These are phyloP conservation scores for Colostygia pectinataria DNA, from an alignment of 2,888 invertebrate species.

Conservation along the genomic window DNA sequence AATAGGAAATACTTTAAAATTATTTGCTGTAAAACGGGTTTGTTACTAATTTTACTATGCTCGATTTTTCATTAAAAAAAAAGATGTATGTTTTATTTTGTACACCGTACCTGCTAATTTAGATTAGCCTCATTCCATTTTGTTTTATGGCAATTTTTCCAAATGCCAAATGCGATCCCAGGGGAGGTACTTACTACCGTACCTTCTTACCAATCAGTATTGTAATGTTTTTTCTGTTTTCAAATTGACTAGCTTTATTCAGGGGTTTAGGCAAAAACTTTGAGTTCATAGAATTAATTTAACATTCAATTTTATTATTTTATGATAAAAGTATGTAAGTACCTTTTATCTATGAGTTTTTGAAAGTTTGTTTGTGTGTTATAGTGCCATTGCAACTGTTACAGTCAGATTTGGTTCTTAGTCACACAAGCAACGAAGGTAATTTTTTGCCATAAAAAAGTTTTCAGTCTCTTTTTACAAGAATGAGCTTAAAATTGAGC, in stretches of 20 bases:
- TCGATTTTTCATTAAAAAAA: no score
- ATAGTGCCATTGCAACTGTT: no score
- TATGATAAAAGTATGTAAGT: no score
- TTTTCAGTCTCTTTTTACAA: no score
- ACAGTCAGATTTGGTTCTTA: no score
- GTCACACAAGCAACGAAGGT: no score
- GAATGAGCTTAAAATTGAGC: no score
- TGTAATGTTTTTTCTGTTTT: constrained; percentile 8
- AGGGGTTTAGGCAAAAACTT: background rate
- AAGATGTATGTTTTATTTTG: constrained; percentile 29
- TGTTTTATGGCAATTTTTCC: constrained; percentile 60
- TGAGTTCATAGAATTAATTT: background rate
- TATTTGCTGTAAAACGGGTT: no score
- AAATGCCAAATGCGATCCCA: constrained; percentile 66
- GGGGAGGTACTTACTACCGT: constrained; percentile 55
- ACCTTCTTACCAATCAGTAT: constrained; percentile 10
- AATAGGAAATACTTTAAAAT: no score
- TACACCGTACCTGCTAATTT: constrained; percentile 61
- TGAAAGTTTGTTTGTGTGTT: background rate
- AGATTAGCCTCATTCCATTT: constrained; percentile 68
- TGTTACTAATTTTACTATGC: no score
- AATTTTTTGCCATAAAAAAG: no score
- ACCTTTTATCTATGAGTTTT: background rate
- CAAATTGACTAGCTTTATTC: background rate
- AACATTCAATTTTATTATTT: no score